Conservation (phyloP, 2,888 invertebrate species). For the Euphydryas editha region DNA sequence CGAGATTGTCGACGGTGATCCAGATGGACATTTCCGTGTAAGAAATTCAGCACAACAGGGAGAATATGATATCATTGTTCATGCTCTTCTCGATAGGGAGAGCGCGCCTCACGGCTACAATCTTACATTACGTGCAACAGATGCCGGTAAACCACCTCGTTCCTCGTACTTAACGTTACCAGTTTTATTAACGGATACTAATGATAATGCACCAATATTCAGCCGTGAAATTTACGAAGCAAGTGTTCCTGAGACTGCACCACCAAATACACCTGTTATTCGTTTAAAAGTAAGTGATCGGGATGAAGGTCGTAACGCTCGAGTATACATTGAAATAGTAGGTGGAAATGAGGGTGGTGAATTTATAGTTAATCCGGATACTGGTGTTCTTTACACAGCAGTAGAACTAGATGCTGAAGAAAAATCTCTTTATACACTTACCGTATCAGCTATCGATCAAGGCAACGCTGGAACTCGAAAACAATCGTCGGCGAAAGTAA, state of each 20-base stretch:
- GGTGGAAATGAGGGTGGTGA: conserved; percentile 96
- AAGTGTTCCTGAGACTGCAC: conserved; percentile 93
- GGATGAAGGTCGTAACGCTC: conserved; percentile 92
- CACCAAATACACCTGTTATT: conserved; percentile 94
- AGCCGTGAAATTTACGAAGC: conserved; percentile 94
- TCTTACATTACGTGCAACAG: conserved; percentile 92
- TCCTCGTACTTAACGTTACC: conserved; percentile 91
- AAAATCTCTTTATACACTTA: conserved; percentile 92
- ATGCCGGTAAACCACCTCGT: conserved; percentile 91
- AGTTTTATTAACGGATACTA: conserved; percentile 91
- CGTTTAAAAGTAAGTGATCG: conserved; percentile 93
- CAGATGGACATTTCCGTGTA: conserved; percentile 94
- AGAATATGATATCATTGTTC: conserved; percentile 91
- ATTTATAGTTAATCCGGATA: conserved; percentile 93
- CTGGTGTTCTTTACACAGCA: conserved; percentile 94
- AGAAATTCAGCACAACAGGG: conserved; percentile 84
- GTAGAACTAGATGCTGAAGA: conserved; percentile 92
- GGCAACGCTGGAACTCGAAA: conserved; percentile 92
- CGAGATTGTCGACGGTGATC: conserved; percentile 95
- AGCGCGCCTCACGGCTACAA: conserved; percentile 92
- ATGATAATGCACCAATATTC: conserved; percentile 94
- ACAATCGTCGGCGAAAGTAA: conserved; percentile 95
- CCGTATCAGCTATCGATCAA: conserved; percentile 95
- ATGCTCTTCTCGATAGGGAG: conserved; percentile 91
- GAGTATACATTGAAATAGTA: conserved; percentile 93